phyloP scores from a whole-genome alignment of 2,888 invertebrate species.

The Ectropis crepuscularia region DNA sequence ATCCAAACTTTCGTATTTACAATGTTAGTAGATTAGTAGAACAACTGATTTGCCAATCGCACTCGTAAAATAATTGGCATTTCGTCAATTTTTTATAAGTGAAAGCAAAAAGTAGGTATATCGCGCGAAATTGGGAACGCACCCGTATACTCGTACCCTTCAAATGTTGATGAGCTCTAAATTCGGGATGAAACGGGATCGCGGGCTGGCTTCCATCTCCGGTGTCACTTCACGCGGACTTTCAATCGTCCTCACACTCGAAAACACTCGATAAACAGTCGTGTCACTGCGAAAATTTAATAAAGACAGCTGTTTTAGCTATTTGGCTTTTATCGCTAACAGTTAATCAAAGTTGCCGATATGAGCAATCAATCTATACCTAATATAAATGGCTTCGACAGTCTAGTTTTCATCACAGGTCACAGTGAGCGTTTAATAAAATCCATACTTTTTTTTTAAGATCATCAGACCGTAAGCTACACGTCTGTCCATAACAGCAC shows the following conservation, averaged over 20 bases:
- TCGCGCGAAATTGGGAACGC: constrained; percentile 16
- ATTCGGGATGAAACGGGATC: constrained; percentile 57
- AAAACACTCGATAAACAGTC: constrained; percentile 12
- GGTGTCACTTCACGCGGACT: constrained; percentile 65
- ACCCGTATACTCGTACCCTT: constrained; percentile 13
- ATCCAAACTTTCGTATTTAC: no score
- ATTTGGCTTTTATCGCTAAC: no score
- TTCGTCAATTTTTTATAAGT: constrained; percentile 1
- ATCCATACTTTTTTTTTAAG: no score
- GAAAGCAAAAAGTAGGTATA: constrained; percentile 1
- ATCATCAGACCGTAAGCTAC: no score
- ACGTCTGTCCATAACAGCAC: no score
- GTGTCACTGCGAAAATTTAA: not conserved
- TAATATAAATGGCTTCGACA: no score
- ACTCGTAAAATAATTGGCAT: constrained; percentile 10
- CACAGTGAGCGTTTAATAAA: no score
- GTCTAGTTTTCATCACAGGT: no score
- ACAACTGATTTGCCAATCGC: not conserved
- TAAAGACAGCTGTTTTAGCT: not conserved
- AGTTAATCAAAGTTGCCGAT: no score
- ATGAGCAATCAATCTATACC: no score
- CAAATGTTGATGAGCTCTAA: constrained; percentile 28
- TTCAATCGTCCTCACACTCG: constrained; percentile 17
- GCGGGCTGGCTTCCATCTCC: constrained; percentile 66
- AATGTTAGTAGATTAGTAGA: not conserved